Evolutionary conservation across 2,113 vertebrate genomes (phyloP).

Genomic region (Mirza zaza): DNA sequence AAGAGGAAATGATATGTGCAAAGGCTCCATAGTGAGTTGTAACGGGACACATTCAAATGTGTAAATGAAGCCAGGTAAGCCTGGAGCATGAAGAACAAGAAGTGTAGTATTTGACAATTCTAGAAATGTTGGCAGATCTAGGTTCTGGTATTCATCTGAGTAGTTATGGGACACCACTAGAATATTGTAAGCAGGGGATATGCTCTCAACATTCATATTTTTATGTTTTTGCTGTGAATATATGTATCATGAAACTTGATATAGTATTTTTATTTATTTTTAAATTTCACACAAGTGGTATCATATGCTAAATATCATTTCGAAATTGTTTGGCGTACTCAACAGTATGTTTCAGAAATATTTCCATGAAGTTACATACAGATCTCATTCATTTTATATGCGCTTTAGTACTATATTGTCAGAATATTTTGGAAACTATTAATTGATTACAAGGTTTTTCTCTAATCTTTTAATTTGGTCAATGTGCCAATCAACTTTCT

Average conservation of each 20-base stretch:
- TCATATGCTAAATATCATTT: background rate
- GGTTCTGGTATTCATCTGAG: background rate
- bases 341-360: background rate
- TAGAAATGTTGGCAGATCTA: background rate
- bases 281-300: background rate
- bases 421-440: background rate
- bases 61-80: background rate
- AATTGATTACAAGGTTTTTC: background rate
- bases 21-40: background rate
- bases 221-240: background rate
- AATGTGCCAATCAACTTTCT: background rate
- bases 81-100: background rate
- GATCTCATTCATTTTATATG: background rate
- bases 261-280: background rate
- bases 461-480: background rate
- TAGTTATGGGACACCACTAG: background rate
- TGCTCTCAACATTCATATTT: background rate
- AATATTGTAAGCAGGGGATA: background rate
- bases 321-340: background rate
- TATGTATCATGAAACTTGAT: background rate
- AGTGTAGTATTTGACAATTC: background rate
- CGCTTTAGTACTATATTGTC: background rate
- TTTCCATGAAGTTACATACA: background rate
- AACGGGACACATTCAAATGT: background rate
- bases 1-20: background rate